Conservation (phyloP, 2,113 vertebrate species). For the Periophthalmus modestus region DNA sequence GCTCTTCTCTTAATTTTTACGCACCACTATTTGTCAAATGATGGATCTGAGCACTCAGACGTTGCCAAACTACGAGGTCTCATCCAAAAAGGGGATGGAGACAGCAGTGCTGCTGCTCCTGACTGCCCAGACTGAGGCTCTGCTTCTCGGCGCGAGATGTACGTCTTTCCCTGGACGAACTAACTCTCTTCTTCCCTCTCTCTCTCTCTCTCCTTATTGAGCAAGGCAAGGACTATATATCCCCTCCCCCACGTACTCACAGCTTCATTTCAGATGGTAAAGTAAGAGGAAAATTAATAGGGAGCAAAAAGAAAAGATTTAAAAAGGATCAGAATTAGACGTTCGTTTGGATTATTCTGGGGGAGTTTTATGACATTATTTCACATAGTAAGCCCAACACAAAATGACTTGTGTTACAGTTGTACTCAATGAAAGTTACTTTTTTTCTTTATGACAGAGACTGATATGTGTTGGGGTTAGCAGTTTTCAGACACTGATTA, state of each 20-base stretch:
- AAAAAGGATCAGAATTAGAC: background rate
- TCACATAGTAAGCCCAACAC: background rate
- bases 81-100: constrained; percentile 48
- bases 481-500: too few species aligned
- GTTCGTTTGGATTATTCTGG: background rate
- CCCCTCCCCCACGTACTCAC: constrained; percentile 6
- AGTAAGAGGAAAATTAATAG: background rate
- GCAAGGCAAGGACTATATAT: constrained; percentile 5
- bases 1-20: constrained; percentile 26
- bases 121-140: constrained; percentile 55
- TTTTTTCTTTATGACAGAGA: background rate
- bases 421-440: background rate
- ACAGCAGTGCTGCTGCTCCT: constrained; percentile 48
- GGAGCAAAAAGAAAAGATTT: too few species aligned
- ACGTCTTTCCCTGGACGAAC: constrained; percentile 45
- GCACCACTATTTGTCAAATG: background rate
- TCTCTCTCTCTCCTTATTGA: constrained; percentile 24
- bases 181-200: constrained; percentile 25
- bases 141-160: constrained; percentile 50
- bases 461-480: background rate
- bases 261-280: background rate
- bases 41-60: constrained; percentile 26
- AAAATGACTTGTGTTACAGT: background rate
- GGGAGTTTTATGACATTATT: background rate
- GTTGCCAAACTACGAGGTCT: constrained; percentile 40